Base-by-base conservation (phyloP, 2,797 vertebrate species). In the Diceros bicornis region DNA sequence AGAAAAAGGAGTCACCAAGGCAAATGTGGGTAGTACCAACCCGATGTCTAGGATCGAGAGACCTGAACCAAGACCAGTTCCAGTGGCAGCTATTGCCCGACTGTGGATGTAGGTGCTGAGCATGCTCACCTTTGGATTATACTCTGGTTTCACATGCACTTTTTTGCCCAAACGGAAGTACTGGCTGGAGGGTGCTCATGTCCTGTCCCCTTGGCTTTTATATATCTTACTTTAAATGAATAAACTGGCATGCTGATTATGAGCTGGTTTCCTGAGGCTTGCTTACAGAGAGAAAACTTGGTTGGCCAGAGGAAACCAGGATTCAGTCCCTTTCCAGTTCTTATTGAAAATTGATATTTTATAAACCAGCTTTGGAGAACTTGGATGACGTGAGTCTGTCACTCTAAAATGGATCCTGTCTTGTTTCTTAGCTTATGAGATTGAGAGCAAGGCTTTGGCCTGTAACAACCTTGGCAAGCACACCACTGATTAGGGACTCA, bases 211-310 rank as follows among this genome's bases (percentile, higher is more conserved):
- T 55, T 41, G 68, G 85, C 78, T 72, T 66, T 86, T 86, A 25
- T 12, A 7, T 57, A 62, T 34, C 59, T 93, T 59, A 75, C 14
- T 86, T 93, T 90, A 87, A 88, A 79, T 50, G 71, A 89, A 62
- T 81, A 69, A 62, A 75, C 32, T 34, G n/a, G 41, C 32, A 79
- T 61, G 94, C 89, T 94, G 78, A 79, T 68, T 95, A 32, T 47
- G n/a, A 91, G 27, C 21, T 61, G 29, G 55, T 83, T 77, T 96
- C 23, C 55, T 57, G 47, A 89, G 29, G 21, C 52, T 85, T 91
- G 41, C 12, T 95, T 81, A 68, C 3, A 66, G 37, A 89, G 29
- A 91, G 66, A 87, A 68, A 83, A 77, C 7, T 37, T 89, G 50
- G 55, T 3, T 74, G 66, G n/a, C 7, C 50, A 90, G 77, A 47